These are phyloP conservation scores for Pipa parva DNA, from an alignment of 2,113 vertebrate genomes.

Conservation along the genomic window DNA sequence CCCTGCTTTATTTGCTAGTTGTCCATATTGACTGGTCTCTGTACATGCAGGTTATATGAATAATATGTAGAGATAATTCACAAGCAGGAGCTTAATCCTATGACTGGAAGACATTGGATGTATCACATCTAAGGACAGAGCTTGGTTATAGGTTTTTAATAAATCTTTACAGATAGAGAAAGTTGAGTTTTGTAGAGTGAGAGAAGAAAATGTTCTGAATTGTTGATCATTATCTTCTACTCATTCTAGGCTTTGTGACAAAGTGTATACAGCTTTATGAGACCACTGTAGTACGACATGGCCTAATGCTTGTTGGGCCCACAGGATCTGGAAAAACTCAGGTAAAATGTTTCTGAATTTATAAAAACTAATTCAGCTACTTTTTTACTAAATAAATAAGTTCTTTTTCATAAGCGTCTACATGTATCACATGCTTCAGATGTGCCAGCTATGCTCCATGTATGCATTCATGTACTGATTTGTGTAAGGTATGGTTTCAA, in stretches of 20 bases:
- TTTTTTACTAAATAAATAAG: not conserved
- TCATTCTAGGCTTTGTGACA: slow-evolving; percentile 73
- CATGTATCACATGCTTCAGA: not conserved
- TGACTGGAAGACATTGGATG: no score
- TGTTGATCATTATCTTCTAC: slow-evolving; percentile 26
- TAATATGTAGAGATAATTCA: no score
- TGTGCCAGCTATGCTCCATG: not conserved
- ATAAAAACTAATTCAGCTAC: no score
- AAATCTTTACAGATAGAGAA: no score
- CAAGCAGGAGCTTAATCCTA: no score
- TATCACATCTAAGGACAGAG: no score
- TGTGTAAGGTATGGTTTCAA: not conserved
- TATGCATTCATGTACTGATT: not conserved
- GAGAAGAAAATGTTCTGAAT: no score
- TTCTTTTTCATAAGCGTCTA: not conserved
- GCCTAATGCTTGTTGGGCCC: slow-evolving; percentile 87
- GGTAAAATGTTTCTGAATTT: slow-evolving; percentile 51
- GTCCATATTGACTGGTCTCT: no score
- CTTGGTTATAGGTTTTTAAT: no score
- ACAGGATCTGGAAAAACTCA: slow-evolving; percentile 87
- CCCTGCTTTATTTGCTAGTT: no score
- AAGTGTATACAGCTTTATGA: slow-evolving; percentile 90
- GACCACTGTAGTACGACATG: slow-evolving; percentile 80
- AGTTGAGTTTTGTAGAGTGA: no score
- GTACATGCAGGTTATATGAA: no score